Evolutionary conservation across 2,113 vertebrate genomes (phyloP), one percentile per base, ranked within the genome.

Genomic region (Mungos mungo): DNA sequence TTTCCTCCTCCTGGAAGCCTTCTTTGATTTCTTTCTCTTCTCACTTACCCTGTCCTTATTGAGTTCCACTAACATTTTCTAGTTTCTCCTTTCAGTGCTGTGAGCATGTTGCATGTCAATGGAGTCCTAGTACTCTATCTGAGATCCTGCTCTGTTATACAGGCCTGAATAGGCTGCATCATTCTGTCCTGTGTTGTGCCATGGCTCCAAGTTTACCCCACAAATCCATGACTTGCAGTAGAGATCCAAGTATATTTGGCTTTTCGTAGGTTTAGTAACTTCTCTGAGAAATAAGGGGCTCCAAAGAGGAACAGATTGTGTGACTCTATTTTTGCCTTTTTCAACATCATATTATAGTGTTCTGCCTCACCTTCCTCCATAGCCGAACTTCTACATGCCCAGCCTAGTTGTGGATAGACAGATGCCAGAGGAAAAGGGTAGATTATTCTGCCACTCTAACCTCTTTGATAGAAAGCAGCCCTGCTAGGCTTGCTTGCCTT

Each of bases 81-180:
- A n/a, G 47, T 88, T 76, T 31, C 19, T 82, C 86, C 29, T 77
- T 7, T 81, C 15, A 47, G n/a, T 38, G 0, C 13, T 45, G 14
- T 89, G 52, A 92, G 29, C 16, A 72, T 10, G 57, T 2, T n/a
- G 4, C 1, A 16, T 77, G 10, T 0, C 52, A 21, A 3, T 45
- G 15, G 27, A 81, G 3, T 3, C 7, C 9, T 4, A 1, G 45
- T 54, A 0, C 1, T 2, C 12, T 65, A 13, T 35, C 18, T 35
- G 19, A 92, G 60, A 3, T 2, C 21, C 2, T 12, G 1, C 1
- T 66, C 19, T 33, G 13, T 82, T 21, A 1, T 13, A 25, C 0
- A 14, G 4, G 35, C 18, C 14, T 54, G 13, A 15, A 21, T 9
- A 27, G 12, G 29, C 25, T 68, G 5, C 10, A 41, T 57, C 50